phyloP scores from a whole-genome alignment of 2,888 invertebrate genomes.

The Drosophila tripunctata region DNA sequence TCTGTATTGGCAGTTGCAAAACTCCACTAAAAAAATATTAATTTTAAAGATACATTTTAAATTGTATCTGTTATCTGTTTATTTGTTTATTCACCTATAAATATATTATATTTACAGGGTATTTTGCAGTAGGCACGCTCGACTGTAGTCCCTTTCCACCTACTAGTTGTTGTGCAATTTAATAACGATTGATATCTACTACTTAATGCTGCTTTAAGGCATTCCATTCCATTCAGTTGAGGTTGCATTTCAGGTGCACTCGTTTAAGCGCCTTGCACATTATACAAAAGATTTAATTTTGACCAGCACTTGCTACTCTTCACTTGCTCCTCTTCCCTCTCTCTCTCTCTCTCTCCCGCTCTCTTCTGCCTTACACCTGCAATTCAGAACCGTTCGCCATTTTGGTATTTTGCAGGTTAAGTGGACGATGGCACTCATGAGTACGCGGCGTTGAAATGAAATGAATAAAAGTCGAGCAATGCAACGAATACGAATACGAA shows the following conservation, averaged over 20 bases:
- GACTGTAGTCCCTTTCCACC: no score
- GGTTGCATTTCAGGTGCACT: conserved; percentile 19
- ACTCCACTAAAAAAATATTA: no score
- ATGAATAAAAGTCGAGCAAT: conserved; percentile 46
- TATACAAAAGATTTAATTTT: conserved; percentile 51
- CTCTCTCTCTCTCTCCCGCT: background rate
- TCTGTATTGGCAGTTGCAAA: no score
- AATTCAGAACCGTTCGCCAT: conserved; percentile 23
- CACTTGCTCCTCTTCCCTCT: background rate
- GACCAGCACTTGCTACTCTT: conserved; percentile 1
- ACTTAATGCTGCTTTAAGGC: background rate
- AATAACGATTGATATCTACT: background rate
- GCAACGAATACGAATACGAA: no score
- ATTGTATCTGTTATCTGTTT: no score
- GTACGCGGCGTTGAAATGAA: conserved; percentile 27
- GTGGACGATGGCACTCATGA: conserved; percentile 37
- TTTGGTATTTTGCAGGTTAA: conserved; percentile 38
- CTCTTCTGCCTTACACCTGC: conserved; percentile 51
- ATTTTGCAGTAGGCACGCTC: no score
- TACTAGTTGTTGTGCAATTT: no score
- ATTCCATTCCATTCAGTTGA: background rate
- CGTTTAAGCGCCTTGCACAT: conserved; percentile 30
- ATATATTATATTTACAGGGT: no score
- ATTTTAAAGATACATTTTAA: no score
- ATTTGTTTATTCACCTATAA: no score